These are phyloP conservation scores for Trididemnum clinides DNA, from an alignment of 23 tunicate species.

Conservation along the genomic window DNA sequence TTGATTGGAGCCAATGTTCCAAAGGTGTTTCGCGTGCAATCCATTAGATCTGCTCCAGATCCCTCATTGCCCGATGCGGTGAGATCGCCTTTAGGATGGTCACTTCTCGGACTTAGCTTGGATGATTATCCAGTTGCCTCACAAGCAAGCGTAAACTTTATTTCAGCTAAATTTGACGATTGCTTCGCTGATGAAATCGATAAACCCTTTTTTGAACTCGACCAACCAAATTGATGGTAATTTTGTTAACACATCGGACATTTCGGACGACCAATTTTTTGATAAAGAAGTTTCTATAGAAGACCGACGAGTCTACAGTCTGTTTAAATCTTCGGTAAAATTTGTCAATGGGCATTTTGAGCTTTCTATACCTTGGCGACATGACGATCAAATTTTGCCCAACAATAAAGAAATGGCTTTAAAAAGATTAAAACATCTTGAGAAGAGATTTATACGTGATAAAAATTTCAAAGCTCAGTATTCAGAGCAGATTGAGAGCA, in stretches of 20 bases:
- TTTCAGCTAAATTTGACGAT: not conserved
- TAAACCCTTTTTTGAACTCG: not conserved
- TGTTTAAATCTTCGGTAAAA: not conserved
- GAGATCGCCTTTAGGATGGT: constrained; percentile 10
- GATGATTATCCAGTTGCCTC: not conserved
- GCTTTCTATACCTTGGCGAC: constrained; percentile 25
- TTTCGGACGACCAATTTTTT: too few relatives aligned
- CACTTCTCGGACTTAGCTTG: not conserved
- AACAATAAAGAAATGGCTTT: constrained; percentile 19
- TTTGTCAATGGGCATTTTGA: constrained; percentile 18
- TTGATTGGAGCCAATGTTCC: constrained; percentile 15
- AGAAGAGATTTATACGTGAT: too few relatives aligned
- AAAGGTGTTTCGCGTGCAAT: not conserved
- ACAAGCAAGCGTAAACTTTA: not conserved
- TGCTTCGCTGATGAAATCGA: not conserved
- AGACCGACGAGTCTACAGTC: not conserved
- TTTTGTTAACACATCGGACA: too few relatives aligned
- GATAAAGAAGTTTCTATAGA: constrained; percentile 8
- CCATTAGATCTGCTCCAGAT: not conserved
- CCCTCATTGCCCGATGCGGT: not conserved
- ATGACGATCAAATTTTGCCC: constrained; percentile 19
- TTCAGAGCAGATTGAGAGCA: not conserved
- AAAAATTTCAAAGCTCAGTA: not conserved
- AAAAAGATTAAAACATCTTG: not conserved
- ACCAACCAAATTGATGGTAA: too few relatives aligned